A percentile compares a stretch with the other conserved stretches of the same genome.
Evolutionary conservation across 2,888 invertebrate species (phyloP).

Genomic region (Cheilosia pagana): DNA sequence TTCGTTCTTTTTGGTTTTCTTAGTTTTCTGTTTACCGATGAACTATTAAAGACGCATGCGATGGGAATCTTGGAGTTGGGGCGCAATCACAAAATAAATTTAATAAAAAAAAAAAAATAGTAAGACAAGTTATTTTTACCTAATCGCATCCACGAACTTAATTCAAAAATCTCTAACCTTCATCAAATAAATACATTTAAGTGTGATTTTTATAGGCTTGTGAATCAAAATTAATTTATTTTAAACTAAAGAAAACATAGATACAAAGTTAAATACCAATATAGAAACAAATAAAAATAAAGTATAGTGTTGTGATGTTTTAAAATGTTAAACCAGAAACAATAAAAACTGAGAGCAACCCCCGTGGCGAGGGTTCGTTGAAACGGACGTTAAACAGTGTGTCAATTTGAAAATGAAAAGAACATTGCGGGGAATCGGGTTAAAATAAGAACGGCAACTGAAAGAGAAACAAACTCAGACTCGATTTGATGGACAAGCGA

Average conservation of each 20-base stretch:
- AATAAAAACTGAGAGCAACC: slow-evolving; percentile 51
- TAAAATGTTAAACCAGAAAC: slow-evolving; percentile 64
- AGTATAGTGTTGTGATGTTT: slow-evolving; percentile 76
- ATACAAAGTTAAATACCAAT: slow-evolving; percentile 55
- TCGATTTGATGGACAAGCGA: slow-evolving; percentile 10
- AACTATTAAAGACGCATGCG: slow-evolving; percentile 53
- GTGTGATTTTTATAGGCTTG: slow-evolving; percentile 73
- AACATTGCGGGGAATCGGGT: slow-evolving; percentile 40
- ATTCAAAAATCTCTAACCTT: slow-evolving; percentile 60
- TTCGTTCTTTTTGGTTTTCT: slow-evolving; percentile 9
- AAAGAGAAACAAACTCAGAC: slow-evolving; percentile 28
- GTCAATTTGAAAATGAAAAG: slow-evolving; percentile 41
- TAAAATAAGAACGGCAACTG: slow-evolving; percentile 17
- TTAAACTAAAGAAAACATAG: slow-evolving; percentile 55
- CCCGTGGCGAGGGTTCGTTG: slow-evolving; percentile 58
- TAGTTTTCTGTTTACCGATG: slow-evolving; percentile 17
- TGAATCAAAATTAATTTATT: slow-evolving; percentile 72
- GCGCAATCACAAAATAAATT: slow-evolving; percentile 77
- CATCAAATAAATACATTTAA: slow-evolving; percentile 67
- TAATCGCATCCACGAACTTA: slow-evolving; percentile 60
- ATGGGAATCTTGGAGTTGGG: slow-evolving; percentile 81
- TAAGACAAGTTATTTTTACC: slow-evolving; percentile 59
- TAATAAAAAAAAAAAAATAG: slow-evolving; percentile 62
- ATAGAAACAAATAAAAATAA: slow-evolving; percentile 54
- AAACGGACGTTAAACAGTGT: slow-evolving; percentile 6